These are phyloP conservation scores for Rhabdornis inornatus DNA, from an alignment of 2,113 vertebrate species.

Conservation along the genomic window DNA sequence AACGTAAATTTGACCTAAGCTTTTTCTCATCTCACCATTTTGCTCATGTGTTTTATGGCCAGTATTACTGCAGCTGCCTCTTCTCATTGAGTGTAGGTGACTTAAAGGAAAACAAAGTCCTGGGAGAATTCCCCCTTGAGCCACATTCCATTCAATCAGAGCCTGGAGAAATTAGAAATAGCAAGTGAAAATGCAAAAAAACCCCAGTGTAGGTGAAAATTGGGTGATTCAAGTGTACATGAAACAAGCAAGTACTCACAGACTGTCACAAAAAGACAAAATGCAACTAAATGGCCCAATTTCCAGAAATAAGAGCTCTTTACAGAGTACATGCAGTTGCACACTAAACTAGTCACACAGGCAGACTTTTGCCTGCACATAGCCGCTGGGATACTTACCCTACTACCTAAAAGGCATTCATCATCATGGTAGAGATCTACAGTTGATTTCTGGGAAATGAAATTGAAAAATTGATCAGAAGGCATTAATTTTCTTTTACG, in stretches of 20 bases:
- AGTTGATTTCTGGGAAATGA: neutral
- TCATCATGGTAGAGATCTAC: neutral
- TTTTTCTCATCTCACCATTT: neutral
- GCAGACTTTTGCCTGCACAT: neutral
- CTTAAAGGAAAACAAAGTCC: neutral
- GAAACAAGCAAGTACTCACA: neutral
- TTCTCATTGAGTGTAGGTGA: neutral
- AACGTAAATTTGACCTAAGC: neutral
- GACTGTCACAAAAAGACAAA: neutral
- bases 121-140: neutral
- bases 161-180: neutral
- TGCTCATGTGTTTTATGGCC: neutral
- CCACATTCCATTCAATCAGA: neutral
- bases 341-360: neutral
- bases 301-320: neutral
- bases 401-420: neutral
- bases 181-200: neutral
- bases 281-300: neutral
- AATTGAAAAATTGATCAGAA: neutral
- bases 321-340: neutral
- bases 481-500: neutral
- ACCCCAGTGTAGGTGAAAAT: neutral
- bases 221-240: neutral
- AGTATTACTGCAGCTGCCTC: neutral
- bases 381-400: neutral